Evolutionary conservation across 2,797 vertebrate species (phyloP).

Genomic region (Epinephelus malabaricus): DNA sequence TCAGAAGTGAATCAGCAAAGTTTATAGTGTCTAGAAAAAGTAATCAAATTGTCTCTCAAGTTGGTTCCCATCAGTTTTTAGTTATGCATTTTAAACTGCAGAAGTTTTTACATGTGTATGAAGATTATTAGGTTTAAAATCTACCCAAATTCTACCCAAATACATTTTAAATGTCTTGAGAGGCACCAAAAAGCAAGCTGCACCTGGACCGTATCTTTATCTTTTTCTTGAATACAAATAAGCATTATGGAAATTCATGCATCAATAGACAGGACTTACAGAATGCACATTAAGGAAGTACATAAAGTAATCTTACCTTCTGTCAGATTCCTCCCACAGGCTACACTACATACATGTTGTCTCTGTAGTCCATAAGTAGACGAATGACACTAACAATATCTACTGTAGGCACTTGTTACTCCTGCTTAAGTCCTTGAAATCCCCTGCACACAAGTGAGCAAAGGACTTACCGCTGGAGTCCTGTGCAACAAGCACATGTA

Average conservation of each 20-base stretch:
- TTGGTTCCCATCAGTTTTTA: not conserved
- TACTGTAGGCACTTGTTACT: conserved; percentile 76
- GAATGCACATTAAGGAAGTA: not conserved
- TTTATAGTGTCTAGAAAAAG: not conserved
- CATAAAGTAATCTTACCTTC: conserved; percentile 66
- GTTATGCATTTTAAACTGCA: not conserved
- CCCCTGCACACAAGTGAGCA: conserved; percentile 78
- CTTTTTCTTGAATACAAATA: not conserved
- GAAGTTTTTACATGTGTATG: not conserved
- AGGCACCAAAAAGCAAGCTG: not conserved
- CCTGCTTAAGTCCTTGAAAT: conserved; percentile 80
- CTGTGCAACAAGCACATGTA: conserved; percentile 68
- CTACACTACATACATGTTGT: conserved; percentile 44
- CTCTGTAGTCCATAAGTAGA: conserved; percentile 64
- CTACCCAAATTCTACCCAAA: not conserved
- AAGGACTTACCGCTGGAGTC: conserved; percentile 60
- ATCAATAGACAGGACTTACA: not conserved
- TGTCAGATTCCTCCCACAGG: conserved; percentile 25
- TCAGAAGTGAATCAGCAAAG: not conserved
- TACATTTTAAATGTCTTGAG: not conserved
- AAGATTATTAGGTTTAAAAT: not conserved
- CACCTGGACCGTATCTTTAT: not conserved
- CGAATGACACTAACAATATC: conserved; percentile 75
- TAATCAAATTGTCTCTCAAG: not conserved
- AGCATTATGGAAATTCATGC: not conserved